A percentile compares a stretch with the other conserved stretches of the same genome.
These are phyloP conservation scores for Carlito syrichta DNA, from an alignment of 2,113 vertebrate species.

Conservation along the genomic window DNA sequence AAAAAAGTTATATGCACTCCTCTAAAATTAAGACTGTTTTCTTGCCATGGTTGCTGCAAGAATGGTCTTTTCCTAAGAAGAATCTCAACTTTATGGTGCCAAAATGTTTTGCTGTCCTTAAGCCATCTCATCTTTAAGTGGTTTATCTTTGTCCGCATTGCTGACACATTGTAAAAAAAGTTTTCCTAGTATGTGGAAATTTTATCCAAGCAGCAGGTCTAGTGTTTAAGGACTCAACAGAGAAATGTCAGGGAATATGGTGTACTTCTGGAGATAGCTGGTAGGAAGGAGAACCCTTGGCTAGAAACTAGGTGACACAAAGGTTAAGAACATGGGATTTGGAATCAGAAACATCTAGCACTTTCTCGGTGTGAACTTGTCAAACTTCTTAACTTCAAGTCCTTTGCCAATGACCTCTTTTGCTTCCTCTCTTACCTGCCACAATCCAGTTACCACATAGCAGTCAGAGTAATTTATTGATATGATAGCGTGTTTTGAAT, in stretches of 20 bases:
- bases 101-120: not conserved
- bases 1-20: not conserved
- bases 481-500: not conserved
- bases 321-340: not conserved
- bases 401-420: not conserved
- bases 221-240: not conserved
- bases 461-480: not conserved
- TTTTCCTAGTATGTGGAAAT: not conserved
- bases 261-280: not conserved
- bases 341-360: not conserved
- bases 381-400: not conserved
- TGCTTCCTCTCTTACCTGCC: not conserved
- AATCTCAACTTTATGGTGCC: not conserved
- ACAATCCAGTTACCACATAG: not conserved
- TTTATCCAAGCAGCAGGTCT: not conserved
- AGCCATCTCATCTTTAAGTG: not conserved
- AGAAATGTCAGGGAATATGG: not conserved
- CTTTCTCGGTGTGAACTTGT: not conserved
- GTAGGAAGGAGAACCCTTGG: not conserved
- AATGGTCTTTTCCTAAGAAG: not conserved
- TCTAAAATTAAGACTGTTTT: conserved; percentile 13
- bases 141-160: not conserved
- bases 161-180: not conserved
- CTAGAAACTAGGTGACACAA: not conserved
- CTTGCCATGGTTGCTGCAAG: not conserved